Evolutionary conservation across 2,888 invertebrate species (phyloP).

Genomic region (Eutolmus rufibarbis): DNA sequence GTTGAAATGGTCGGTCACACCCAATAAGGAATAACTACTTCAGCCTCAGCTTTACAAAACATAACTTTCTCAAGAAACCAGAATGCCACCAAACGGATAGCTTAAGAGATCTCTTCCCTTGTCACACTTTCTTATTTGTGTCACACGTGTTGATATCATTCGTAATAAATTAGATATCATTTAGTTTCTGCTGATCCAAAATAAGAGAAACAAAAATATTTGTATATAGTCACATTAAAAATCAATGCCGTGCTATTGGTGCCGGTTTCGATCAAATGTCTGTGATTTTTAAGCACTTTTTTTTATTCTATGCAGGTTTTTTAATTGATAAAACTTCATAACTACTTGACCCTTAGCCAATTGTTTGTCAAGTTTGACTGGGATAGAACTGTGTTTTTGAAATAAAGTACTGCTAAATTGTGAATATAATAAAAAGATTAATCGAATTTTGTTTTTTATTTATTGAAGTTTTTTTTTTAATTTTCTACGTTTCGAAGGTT

Average conservation of each 20-base stretch:
- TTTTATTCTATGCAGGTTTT: not conserved
- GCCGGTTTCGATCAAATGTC: not conserved
- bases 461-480: not conserved
- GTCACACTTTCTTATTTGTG: not conserved
- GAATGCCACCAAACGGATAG: not conserved
- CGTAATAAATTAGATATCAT: not conserved
- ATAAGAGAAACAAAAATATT: not conserved
- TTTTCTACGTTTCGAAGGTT: too few species aligned
- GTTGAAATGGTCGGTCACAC: not conserved
- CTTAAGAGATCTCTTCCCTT: not conserved
- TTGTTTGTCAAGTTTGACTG: not conserved
- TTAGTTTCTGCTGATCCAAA: not conserved
- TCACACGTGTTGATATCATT: not conserved
- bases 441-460: not conserved
- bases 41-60: not conserved
- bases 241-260: not conserved
- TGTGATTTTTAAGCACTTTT: not conserved
- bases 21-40: not conserved
- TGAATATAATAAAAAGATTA: not conserved
- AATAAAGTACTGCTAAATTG: not conserved
- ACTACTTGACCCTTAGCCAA: not conserved
- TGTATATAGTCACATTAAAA: not conserved
- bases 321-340: not conserved
- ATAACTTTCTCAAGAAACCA: not conserved
- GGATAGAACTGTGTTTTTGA: not conserved